A percentile compares a stretch with the other conserved stretches of the same genome.
Evolutionary conservation across 2,888 invertebrate genomes (phyloP).

Genomic region (Parnassius apollo): DNA sequence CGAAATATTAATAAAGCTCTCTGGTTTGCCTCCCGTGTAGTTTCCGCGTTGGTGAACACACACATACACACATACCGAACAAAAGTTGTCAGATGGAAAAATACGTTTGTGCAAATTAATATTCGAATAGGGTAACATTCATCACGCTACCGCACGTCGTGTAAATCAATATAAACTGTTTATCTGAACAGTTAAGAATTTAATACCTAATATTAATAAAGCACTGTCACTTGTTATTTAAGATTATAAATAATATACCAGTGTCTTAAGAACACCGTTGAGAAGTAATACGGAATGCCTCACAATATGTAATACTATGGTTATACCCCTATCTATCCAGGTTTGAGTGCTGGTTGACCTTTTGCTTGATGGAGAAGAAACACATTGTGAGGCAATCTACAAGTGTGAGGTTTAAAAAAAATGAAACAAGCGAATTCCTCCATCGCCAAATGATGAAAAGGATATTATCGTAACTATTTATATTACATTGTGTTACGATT

Average conservation of each 20-base stretch:
- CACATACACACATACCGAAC: background rate
- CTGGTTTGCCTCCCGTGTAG: constrained; percentile 38
- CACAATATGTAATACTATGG: too few species aligned
- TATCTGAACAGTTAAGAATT: constrained; percentile 17
- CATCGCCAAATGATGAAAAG: too few species aligned
- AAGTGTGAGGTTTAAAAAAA: too few species aligned
- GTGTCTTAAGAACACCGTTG: background rate
- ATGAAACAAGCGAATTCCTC: too few species aligned
- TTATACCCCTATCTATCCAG: too few species aligned
- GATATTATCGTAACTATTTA: too few species aligned
- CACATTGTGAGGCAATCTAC: too few species aligned
- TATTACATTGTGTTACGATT: too few species aligned
- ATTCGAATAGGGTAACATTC: constrained; percentile 24
- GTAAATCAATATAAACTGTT: constrained; percentile 23
- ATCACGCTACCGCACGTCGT: constrained; percentile 12
- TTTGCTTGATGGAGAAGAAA: too few species aligned
- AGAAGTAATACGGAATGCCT: too few species aligned
- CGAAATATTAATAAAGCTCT: constrained; percentile 57
- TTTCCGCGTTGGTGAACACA: constrained; percentile 44
- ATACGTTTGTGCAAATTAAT: constrained; percentile 6
- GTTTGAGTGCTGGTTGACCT: too few species aligned
- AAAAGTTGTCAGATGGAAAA: constrained; percentile 21
- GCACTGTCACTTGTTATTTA: background rate
- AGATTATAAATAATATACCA: constrained; percentile 1
- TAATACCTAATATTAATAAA: background rate